These are phyloP conservation scores for Bubo scandiacus DNA, from an alignment of 2,113 vertebrate genomes.

Conservation along the genomic window DNA sequence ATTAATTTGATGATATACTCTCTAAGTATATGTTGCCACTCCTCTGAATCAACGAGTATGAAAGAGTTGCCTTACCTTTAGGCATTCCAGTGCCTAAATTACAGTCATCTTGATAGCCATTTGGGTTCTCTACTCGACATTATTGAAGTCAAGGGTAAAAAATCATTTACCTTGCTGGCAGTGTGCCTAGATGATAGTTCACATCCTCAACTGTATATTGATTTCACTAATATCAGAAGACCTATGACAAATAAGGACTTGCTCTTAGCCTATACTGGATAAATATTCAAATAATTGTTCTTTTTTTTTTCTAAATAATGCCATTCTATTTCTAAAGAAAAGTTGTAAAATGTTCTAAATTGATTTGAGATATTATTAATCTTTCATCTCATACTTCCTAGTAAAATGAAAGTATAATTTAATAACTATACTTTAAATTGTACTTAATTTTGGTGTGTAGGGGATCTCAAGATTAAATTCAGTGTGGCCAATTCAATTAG, in stretches of 20 bases:
- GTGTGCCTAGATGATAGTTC: neutral
- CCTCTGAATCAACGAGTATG: neutral
- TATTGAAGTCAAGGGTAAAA: neutral
- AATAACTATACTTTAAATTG: constrained; percentile 35
- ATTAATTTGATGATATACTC: neutral
- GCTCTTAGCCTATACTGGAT: neutral
- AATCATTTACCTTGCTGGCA: neutral
- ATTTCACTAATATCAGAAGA: neutral
- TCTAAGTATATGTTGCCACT: neutral
- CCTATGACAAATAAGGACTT: neutral
- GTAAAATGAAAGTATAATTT: constrained; percentile 30
- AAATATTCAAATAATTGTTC: neutral
- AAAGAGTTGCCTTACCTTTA: neutral
- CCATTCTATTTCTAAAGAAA: neutral
- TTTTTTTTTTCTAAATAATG: neutral
- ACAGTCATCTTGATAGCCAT: fast-evolving
- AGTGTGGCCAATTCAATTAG: constrained; percentile 30
- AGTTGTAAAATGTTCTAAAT: neutral
- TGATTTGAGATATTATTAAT: neutral
- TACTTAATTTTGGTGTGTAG: constrained; percentile 42
- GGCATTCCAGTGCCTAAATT: neutral
- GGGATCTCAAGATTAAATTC: constrained; percentile 47
- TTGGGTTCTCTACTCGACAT: neutral
- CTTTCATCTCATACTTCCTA: constrained; percentile 6
- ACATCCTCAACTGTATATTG: neutral